Evolutionary conservation across 2,113 vertebrate species (phyloP).

Genomic region (Ictalurus furcatus): DNA sequence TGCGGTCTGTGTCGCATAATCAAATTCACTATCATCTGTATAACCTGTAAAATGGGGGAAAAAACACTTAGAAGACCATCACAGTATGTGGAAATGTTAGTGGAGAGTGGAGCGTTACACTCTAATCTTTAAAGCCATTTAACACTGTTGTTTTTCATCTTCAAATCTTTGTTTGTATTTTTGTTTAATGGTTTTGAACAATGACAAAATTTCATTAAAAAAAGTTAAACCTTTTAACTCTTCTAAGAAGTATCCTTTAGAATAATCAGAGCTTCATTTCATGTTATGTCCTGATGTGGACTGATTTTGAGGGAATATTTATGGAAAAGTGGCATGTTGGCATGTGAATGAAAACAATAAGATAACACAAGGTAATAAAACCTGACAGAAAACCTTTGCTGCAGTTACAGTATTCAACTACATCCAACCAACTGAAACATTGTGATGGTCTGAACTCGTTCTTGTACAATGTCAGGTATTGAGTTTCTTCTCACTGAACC

Average conservation of each 20-base stretch:
- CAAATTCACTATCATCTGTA: background rate
- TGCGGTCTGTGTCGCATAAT: background rate
- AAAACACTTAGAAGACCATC: background rate
- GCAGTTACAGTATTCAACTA: background rate
- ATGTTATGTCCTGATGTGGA: background rate
- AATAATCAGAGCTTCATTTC: background rate
- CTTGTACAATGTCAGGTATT: background rate
- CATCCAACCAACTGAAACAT: constrained; percentile 13
- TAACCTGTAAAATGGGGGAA: constrained; percentile 4
- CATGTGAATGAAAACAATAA: background rate
- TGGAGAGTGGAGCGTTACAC: background rate
- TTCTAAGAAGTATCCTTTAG: background rate
- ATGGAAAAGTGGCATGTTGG: background rate
- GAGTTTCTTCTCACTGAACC: background rate
- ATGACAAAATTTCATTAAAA: background rate
- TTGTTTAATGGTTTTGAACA: background rate
- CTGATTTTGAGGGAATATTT: background rate
- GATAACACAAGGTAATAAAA: background rate
- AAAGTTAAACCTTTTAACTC: background rate
- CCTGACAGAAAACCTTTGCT: background rate
- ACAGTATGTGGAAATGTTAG: background rate
- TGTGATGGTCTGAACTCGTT: background rate
- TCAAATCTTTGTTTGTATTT: background rate
- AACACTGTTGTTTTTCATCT: background rate
- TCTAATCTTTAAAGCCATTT: background rate